Conservation (phyloP, 2,888 invertebrate genomes). For the Aproaerema taeniolella region DNA sequence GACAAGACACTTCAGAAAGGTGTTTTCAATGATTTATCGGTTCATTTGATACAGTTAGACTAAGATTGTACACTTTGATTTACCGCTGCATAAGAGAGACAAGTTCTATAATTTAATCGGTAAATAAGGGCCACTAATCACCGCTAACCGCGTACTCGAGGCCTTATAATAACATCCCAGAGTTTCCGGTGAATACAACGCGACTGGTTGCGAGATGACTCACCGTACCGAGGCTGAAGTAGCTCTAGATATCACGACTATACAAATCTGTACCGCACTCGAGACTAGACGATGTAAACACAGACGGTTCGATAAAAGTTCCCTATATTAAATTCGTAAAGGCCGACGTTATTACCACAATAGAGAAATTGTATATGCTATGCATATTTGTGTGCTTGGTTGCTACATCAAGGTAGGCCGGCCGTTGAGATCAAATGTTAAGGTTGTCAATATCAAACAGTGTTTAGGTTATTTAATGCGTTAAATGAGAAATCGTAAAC, state of each 20-base stretch:
- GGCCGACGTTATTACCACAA: neutral
- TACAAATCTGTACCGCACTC: neutral
- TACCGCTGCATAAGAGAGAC: no score
- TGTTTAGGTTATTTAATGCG: neutral
- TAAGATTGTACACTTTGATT: no score
- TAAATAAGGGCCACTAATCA: constrained; percentile 3
- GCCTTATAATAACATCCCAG: constrained; percentile 18
- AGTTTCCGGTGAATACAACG: constrained; percentile 52
- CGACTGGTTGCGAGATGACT: constrained; percentile 45
- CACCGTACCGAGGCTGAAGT: constrained; percentile 38
- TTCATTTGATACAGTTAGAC: neutral
- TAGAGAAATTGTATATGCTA: no score
- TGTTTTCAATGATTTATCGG: neutral
- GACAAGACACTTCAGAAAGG: neutral
- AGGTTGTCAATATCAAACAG: neutral
- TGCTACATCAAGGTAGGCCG: no score
- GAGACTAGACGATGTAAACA: constrained; percentile 20
- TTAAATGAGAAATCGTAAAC: constrained; percentile 18
- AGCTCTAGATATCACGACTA: constrained; percentile 27
- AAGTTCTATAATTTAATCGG: no score
- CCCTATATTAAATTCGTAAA: constrained; percentile 1
- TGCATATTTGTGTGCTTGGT: no score
- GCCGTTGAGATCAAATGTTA: neutral
- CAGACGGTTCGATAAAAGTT: constrained; percentile 17
- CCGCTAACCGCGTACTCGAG: constrained; percentile 2